Evolutionary conservation across 2,113 vertebrate genomes (phyloP).

Genomic region (Romanogobio albipinnatus): DNA sequence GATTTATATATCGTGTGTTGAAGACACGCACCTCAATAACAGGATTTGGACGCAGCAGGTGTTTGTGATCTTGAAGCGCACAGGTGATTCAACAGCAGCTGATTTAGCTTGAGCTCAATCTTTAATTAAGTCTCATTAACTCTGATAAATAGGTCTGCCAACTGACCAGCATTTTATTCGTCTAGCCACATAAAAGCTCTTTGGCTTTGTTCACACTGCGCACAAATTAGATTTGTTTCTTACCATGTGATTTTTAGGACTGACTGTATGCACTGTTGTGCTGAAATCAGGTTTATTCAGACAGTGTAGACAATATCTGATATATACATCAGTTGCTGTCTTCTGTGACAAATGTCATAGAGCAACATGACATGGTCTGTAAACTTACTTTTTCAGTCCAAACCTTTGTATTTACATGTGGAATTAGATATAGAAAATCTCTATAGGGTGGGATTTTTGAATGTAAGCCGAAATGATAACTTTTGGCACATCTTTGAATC

Average conservation of each 20-base stretch:
- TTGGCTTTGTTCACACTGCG: background rate
- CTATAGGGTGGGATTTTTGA: background rate
- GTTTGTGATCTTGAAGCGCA: constrained; percentile 9
- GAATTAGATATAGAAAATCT: background rate
- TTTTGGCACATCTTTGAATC: too few species aligned
- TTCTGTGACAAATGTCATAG: background rate
- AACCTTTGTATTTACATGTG: background rate
- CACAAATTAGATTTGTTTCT: background rate
- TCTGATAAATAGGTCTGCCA: background rate
- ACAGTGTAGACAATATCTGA: background rate
- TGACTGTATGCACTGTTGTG: background rate
- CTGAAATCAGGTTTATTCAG: background rate
- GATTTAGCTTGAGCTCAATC: constrained; percentile 8
- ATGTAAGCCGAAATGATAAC: background rate
- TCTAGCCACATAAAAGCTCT: background rate
- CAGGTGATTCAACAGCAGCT: constrained; percentile 9
- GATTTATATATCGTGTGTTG: background rate
- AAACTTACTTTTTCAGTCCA: background rate
- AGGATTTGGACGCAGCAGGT: background rate
- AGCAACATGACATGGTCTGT: background rate
- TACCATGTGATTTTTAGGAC: background rate
- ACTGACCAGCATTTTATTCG: background rate
- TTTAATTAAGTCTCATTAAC: constrained; percentile 24
- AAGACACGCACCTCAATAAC: constrained; percentile 6
- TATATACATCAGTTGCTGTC: background rate